A percentile compares a stretch with the other conserved stretches of the same genome.
phyloP scores from a whole-genome alignment of 2,113 vertebrate genomes.

The Embiotoca jacksoni region DNA sequence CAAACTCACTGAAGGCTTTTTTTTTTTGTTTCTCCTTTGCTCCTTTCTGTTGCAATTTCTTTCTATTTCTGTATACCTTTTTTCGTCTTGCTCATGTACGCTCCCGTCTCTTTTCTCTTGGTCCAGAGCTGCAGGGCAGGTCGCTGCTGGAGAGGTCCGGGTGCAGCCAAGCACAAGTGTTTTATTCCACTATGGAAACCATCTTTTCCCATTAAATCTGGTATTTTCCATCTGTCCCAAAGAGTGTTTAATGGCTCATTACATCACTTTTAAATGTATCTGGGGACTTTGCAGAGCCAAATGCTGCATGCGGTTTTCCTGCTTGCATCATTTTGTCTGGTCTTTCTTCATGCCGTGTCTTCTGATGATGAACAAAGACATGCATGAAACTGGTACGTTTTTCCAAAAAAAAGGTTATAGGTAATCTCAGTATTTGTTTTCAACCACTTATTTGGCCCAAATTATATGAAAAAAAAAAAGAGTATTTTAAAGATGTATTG shows the following conservation, averaged over 20 bases:
- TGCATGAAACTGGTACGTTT: not conserved
- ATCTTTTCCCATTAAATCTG: constrained; percentile 42
- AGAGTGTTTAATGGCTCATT: constrained; percentile 48
- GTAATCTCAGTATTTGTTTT: not conserved
- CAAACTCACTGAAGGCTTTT: constrained; percentile 30
- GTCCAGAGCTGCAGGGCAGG: constrained; percentile 52
- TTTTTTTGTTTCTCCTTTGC: constrained; percentile 29
- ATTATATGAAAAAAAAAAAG: no score
- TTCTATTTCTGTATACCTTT: constrained; percentile 28
- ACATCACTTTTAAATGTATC: constrained; percentile 29
- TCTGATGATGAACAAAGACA: not conserved
- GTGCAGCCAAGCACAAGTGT: constrained; percentile 44
- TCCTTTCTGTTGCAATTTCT: constrained; percentile 24
- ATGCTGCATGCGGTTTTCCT: not conserved
- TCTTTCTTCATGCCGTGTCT: not conserved
- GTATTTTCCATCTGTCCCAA: constrained; percentile 41
- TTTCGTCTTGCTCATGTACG: constrained; percentile 28
- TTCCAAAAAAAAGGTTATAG: not conserved
- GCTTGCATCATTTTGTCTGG: not conserved
- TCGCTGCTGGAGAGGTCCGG: constrained; percentile 31
- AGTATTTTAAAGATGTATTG: no score
- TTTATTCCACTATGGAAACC: constrained; percentile 44
- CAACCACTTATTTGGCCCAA: no score
- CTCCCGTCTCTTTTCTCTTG: constrained; percentile 9
- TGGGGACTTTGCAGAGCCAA: not conserved